Conservation (phyloP, 2,888 invertebrate species). For the Sinodicranocentrus sp. region DNA sequence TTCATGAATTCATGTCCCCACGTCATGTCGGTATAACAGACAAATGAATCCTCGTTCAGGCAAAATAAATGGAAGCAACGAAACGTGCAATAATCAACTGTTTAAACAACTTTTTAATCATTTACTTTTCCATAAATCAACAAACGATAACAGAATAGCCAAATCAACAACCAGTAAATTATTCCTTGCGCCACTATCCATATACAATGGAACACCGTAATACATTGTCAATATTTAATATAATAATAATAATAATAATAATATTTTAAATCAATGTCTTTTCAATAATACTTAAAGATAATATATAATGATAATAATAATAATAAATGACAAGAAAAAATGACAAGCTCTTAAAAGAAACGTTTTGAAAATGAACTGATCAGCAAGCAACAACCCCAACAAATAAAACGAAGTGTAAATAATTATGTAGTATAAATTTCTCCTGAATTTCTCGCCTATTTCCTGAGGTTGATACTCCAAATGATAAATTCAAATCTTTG, state of each 20-base stretch:
- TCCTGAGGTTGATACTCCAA: constrained; percentile 48
- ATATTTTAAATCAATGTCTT: constrained; percentile 47
- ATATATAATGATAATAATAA: constrained; percentile 16
- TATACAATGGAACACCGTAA: neutral
- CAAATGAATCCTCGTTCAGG: no score
- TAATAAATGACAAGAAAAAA: constrained; percentile 10
- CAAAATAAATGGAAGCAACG: neutral
- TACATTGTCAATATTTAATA: constrained; percentile 1
- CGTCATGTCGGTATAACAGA: no score
- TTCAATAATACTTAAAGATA: constrained; percentile 61
- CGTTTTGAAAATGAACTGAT: neutral
- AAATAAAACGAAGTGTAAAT: constrained; percentile 8
- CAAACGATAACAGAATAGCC: constrained; percentile 53
- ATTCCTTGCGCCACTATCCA: neutral
- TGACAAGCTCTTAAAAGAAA: constrained; percentile 25
- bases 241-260: constrained; percentile 9
- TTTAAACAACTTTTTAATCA: constrained; percentile 45
- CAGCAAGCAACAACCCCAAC: constrained; percentile 41
- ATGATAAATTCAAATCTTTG: constrained; percentile 7
- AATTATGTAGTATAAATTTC: constrained; percentile 18
- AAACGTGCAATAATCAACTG: constrained; percentile 12
- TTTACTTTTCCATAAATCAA: constrained; percentile 45
- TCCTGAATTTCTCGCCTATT: constrained; percentile 19
- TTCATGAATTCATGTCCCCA: no score
- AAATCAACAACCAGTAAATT: constrained; percentile 31